Evolutionary conservation across 2,888 invertebrate genomes (phyloP), one percentile per base, ranked within the genome.

Genomic region (Cactoblastis cactorum): DNA sequence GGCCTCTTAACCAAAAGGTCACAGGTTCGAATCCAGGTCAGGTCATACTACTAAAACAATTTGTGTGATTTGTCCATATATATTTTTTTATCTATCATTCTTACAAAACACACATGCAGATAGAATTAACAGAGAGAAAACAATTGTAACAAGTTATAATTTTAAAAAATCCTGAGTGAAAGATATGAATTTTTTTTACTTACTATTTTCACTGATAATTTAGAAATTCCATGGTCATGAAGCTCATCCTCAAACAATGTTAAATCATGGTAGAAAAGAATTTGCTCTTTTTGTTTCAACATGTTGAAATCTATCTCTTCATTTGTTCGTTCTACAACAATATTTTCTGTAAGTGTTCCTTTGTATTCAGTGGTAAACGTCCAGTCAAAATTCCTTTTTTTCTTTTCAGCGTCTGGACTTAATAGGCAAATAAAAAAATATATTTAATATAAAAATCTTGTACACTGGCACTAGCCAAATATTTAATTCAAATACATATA

Each of bases 161-260:
- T n/a, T n/a, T n/a, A n/a, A n/a, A n/a, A n/a, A n/a, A n/a, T n/a
- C n/a, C n/a, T n/a, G n/a, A n/a, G n/a, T n/a, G n/a, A n/a, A n/a
- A n/a, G n/a, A n/a, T n/a, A n/a, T n/a, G n/a, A n/a, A n/a, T n/a
- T n/a, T n/a, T n/a, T n/a, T n/a, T n/a, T 52, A 90, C 93, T 93
- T 91, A 98, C 98, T 89, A 99, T 96, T 94, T 98, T 98, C 0
- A 97, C 96, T 57, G 94, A 95, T 64, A 95, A 92, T 48, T 95
- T 94, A 1, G 99, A 96, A 50, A 96, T 94, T 12, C 99, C 99
- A 90, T 99, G 97, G 84, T 99, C 99, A 74, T 98, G 98, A 43
- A 99, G 85, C 81, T 99, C 99, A 90, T 99, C 99, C 88, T 99
- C 99, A 90, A 96, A 99, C 33, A 99, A 86, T 51, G 96, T 95